Conservation (phyloP, 2,888 invertebrate species). For the Nomada flava region DNA sequence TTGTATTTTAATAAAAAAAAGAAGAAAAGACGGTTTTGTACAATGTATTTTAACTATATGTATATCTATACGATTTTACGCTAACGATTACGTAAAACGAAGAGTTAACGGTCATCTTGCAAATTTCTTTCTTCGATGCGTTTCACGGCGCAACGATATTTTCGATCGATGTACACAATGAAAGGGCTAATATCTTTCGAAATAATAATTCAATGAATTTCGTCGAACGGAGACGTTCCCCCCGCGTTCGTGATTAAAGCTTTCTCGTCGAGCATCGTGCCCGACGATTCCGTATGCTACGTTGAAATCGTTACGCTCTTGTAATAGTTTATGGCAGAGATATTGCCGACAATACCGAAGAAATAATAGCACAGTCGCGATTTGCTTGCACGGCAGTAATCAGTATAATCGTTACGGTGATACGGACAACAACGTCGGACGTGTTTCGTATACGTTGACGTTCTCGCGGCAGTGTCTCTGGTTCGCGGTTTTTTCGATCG, state of each 20-base stretch:
- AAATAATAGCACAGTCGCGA: conserved; percentile 47
- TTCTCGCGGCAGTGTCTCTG: conserved; percentile 26
- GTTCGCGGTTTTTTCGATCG: conserved; percentile 12
- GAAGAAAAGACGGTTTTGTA: not conserved
- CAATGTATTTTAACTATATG: conserved; percentile 1
- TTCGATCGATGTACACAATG: conserved; percentile 25
- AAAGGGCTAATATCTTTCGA: conserved; percentile 3
- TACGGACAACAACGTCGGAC: conserved; percentile 10
- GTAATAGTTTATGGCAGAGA: conserved; percentile 35
- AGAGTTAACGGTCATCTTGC: conserved; percentile 31
- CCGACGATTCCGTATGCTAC: conserved; percentile 7
- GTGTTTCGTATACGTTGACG: conserved; percentile 11
- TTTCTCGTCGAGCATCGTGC: not conserved
- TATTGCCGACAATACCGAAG: conserved; percentile 37
- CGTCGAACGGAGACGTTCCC: not conserved
- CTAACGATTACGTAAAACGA: conserved; percentile 9
- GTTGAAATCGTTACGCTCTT: conserved; percentile 25
- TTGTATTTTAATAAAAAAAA: conserved; percentile 4
- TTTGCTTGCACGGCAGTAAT: conserved; percentile 44
- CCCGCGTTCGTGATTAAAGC: not conserved
- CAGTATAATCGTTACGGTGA: conserved; percentile 5
- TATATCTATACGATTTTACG: not conserved
- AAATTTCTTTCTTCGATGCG: conserved; percentile 10
- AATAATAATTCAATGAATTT: conserved; percentile 3
- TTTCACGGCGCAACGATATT: conserved; percentile 15